These are phyloP conservation scores for Cerastoderma edule DNA, from an alignment of 2,888 invertebrate species.

Conservation along the genomic window DNA sequence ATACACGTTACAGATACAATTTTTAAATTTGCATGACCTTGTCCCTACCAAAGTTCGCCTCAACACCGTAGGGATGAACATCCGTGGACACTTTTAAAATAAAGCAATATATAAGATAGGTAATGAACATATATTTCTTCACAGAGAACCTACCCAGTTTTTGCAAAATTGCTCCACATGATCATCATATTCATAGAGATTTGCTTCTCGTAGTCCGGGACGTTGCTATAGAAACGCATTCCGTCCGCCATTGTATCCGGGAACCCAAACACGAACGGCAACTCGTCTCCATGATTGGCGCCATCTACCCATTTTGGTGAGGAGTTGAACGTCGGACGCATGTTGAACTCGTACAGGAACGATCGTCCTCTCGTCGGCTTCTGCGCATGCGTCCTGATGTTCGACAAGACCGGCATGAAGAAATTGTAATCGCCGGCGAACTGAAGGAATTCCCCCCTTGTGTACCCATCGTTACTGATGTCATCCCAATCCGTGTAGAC, in stretches of 20 bases:
- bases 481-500: conserved; percentile 60
- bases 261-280: conserved; percentile 94
- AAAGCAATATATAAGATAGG: too few relatives aligned
- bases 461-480: conserved; percentile 27
- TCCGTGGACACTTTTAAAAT: too few relatives aligned
- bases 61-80: too few relatives aligned
- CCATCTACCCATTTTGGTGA: conserved; percentile 97
- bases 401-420: conserved; percentile 52
- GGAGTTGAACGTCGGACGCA: conserved; percentile 90
- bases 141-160: conserved; percentile 91
- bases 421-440: conserved; percentile 61
- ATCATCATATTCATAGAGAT: conserved; percentile 94
- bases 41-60: too few relatives aligned
- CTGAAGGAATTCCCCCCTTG: conserved; percentile 44
- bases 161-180: conserved; percentile 97
- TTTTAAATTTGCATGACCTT: too few relatives aligned
- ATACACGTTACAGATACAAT: too few relatives aligned
- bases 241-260: conserved; percentile 84
- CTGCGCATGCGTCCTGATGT: conserved; percentile 42
- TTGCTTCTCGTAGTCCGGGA: conserved; percentile 92
- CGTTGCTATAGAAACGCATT: conserved; percentile 91
- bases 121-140: too few relatives aligned
- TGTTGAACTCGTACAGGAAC: conserved; percentile 80
- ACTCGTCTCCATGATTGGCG: conserved; percentile 97
- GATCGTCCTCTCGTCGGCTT: conserved; percentile 20